Percentiles rank a stretch among this genome's conserved stretches.
Evolutionary conservation across 2,797 vertebrate genomes (phyloP).

Genomic region (Malacoctenus gilli): DNA sequence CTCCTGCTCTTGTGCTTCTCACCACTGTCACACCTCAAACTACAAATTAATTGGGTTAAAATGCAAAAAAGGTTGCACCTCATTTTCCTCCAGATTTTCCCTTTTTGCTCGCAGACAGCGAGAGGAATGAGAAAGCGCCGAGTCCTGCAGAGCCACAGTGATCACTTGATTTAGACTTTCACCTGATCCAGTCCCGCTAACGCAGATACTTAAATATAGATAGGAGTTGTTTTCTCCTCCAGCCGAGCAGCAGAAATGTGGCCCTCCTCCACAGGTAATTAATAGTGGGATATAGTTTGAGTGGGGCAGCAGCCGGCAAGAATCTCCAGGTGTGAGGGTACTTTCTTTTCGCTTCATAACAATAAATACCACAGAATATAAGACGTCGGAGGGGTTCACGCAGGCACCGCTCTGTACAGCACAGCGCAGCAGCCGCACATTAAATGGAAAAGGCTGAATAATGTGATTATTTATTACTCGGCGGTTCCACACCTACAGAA

Average conservation of each 20-base stretch:
- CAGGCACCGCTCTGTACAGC: constrained; percentile 12
- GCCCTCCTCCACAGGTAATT: constrained; percentile 34
- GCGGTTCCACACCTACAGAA: constrained; percentile 24
- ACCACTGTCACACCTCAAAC: constrained; percentile 73
- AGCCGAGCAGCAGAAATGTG: constrained; percentile 17
- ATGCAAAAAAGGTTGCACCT: constrained; percentile 49
- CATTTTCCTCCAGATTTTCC: constrained; percentile 32
- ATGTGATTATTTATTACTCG: constrained; percentile 34
- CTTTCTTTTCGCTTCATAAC: constrained; percentile 41
- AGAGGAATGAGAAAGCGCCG: constrained; percentile 5
- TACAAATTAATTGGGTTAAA: constrained; percentile 73
- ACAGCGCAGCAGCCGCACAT: constrained; percentile 17
- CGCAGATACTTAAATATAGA: constrained; percentile 44
- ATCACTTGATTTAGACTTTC: constrained; percentile 37
- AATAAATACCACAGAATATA: constrained; percentile 39
- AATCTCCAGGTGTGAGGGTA: constrained; percentile 27
- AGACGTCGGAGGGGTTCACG: constrained; percentile 22
- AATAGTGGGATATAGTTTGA: constrained; percentile 44
- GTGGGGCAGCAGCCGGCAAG: constrained; percentile 24
- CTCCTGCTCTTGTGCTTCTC: constrained; percentile 62
- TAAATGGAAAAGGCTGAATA: constrained; percentile 45
- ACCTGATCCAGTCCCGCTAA: constrained; percentile 16
- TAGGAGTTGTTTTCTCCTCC: constrained; percentile 38
- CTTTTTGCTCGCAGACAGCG: constrained; percentile 19
- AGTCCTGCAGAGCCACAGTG: constrained; percentile 9